Evolutionary conservation across 1,140 invertebrate species (phyloP), one percentile per base, ranked within the genome.

Genomic region (Rhagoletis zephyria): DNA sequence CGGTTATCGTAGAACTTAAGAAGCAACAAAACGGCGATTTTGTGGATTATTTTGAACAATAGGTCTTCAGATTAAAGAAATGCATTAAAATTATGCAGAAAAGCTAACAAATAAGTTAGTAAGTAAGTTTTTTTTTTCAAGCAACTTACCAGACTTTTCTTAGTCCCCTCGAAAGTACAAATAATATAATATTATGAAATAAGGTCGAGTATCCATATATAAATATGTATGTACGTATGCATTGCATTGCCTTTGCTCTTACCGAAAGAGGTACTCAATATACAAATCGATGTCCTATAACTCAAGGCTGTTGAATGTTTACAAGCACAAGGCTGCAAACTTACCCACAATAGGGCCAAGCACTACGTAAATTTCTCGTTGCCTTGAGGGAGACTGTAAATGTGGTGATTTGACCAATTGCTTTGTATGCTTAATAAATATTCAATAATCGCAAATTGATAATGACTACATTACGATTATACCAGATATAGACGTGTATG

Each of bases 371-470:
- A 45, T 74, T 14, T 6, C 12, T 4, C 42, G 5, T 45, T 48
- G 70, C 70, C 70, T 74, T 74, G 70, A n/a, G 70, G 14, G 42
- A 7, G 30, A 4, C 2, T 59, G 14, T n/a, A 30, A 85, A 85
- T 85, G 42, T 60, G 30, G 85, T 4, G 63, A 86, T 19, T 86
- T 61, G 42, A 51, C 60, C 42, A 63, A 65, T 63, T 30, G 30
- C 19, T 42, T 63, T 63, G 40, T 42, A 40, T 16, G 19, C 10
- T 61, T 65, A 63, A 65, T 86, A 86, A 65, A 61, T 63, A 86
- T 61, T 45, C 59, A 86, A 63, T 86, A 63, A 86, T 60, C 10
- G 16, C 59, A 63, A 65, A 86, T 86, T 86, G 63, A 63, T 85
- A 85, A 60, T 63, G 85, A 86, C 14, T 61, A 40, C 59, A 56